These are phyloP conservation scores for Muricea muricata DNA, from an alignment of 92 coral and sea anemone genomes.

Conservation along the genomic window DNA sequence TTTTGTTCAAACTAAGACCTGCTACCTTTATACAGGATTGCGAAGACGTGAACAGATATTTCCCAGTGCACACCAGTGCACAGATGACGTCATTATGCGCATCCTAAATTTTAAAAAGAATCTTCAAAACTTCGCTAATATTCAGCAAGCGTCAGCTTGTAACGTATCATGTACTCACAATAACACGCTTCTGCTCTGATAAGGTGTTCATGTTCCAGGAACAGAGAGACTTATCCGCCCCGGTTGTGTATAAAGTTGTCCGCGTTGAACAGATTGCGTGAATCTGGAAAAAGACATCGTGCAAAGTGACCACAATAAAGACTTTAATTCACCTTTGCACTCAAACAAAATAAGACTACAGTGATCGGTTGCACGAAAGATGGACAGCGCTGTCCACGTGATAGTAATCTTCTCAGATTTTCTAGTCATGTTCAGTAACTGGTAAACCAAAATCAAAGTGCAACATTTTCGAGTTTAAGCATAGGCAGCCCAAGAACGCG, in stretches of 20 bases:
- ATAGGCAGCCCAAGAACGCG: too few relatives aligned
- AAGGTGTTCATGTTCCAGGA: slow-evolving; percentile 91
- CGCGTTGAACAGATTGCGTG: slow-evolving; percentile 93
- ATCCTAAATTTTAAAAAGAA: slow-evolving; percentile 58
- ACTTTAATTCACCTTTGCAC: too few relatives aligned
- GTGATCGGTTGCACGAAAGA: too few relatives aligned
- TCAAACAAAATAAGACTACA: too few relatives aligned
- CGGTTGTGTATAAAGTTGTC: slow-evolving; percentile 93
- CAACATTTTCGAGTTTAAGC: too few relatives aligned
- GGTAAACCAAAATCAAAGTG: too few relatives aligned
- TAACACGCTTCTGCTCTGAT: slow-evolving; percentile 80
- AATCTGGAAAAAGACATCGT: slow-evolving; percentile 66
- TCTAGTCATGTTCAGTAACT: too few relatives aligned
- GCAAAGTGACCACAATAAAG: too few relatives aligned
- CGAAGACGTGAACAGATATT: slow-evolving; percentile 89
- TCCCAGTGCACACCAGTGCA: slow-evolving; percentile 92
- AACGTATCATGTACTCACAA: slow-evolving; percentile 50
- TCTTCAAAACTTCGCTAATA: neutral
- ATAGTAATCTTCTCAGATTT: too few relatives aligned
- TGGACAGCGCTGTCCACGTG: too few relatives aligned
- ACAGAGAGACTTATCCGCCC: slow-evolving; percentile 89
- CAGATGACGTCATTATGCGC: slow-evolving; percentile 94
- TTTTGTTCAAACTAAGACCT: neutral
- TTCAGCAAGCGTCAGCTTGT: neutral
- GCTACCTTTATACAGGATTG: slow-evolving; percentile 95